Evolutionary conservation across 2,113 vertebrate species (phyloP), one percentile per base, ranked within the genome.

Genomic region (Hippocampus comes): DNA sequence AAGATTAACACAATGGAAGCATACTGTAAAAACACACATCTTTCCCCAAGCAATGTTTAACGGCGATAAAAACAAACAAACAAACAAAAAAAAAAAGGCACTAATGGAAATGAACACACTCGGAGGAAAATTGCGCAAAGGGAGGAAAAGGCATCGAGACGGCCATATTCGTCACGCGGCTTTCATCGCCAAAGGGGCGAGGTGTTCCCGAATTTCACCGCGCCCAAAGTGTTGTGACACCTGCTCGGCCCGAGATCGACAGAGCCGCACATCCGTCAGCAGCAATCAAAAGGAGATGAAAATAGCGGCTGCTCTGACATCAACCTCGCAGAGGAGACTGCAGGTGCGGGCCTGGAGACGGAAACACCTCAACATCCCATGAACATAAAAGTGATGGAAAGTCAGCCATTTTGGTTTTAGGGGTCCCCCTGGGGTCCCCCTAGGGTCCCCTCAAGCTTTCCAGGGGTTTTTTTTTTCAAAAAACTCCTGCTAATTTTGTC

Each of bases 231-330:
- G 72, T 12, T 23, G 25, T 59, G 67, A 76, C 53, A 73, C 63
- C 61, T 43, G 55, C 63, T 71, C 34, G 46, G 34, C 55, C 48
- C 21, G 4, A 78, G 63, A 82, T 65, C 72, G 76, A 49, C 60
- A 70, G 72, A 57, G 53, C 25, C 27, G 38, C 55, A 72, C 65
- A 73, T 76, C 70, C 77, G 78, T 72, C 80, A 67, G 63, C 57
- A 79, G 78, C 48, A 76, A 84, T 64, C 71, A 78, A 76, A 53
- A 64, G 49, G 59, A 64, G 75, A 71, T 5, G 63, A 60, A 83
- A 86, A 86, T 82, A 84, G 82, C 64, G 59, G 6, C 5, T 27
- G 20, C 63, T 86, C 57, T 42, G 68, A 66, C 65, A 51, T 48
- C 48, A 73, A 49, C 63, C 78, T 86, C 70, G 70, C 78, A 82